Evolutionary conservation across 2,113 vertebrate species (phyloP).

Genomic region (Nyctereutes procyonoides): DNA sequence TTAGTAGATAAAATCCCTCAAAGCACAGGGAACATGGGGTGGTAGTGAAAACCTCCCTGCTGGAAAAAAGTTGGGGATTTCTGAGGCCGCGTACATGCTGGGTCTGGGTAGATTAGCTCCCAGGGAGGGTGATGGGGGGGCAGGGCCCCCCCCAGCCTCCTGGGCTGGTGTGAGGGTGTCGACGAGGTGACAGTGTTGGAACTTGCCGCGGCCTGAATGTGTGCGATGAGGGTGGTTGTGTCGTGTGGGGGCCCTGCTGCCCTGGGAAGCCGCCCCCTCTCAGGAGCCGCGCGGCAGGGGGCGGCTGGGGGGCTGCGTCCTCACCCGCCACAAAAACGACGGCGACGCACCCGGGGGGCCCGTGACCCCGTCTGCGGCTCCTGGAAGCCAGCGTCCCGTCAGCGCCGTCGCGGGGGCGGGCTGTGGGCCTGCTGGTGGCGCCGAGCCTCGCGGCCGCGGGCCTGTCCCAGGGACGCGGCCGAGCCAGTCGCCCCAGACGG

Average conservation of each 20-base stretch:
- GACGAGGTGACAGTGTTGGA: not conserved
- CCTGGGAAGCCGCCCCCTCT: not conserved
- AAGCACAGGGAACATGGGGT: not conserved
- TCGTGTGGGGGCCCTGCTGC: not conserved
- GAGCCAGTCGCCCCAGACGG: no score
- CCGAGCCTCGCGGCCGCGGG: no score
- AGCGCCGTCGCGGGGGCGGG: no score
- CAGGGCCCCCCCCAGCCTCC: not conserved
- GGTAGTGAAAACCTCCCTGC: not conserved
- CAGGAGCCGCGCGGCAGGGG: no score
- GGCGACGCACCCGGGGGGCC: no score
- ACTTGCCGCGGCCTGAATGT: not conserved
- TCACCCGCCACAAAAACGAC: no score
- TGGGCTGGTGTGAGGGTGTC: not conserved
- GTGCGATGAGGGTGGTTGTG: not conserved
- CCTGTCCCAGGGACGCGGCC: no score
- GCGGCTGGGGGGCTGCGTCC: no score
- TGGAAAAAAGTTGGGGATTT: not conserved
- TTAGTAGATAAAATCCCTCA: constrained; percentile 41
- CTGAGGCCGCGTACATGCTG: not conserved
- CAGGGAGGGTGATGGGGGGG: not conserved
- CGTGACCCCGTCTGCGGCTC: no score
- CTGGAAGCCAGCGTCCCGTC: no score
- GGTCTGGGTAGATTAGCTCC: not conserved
- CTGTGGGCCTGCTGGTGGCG: no score